phyloP scores from a whole-genome alignment of 1,140 invertebrate species.

The Ectropis grisescens region DNA sequence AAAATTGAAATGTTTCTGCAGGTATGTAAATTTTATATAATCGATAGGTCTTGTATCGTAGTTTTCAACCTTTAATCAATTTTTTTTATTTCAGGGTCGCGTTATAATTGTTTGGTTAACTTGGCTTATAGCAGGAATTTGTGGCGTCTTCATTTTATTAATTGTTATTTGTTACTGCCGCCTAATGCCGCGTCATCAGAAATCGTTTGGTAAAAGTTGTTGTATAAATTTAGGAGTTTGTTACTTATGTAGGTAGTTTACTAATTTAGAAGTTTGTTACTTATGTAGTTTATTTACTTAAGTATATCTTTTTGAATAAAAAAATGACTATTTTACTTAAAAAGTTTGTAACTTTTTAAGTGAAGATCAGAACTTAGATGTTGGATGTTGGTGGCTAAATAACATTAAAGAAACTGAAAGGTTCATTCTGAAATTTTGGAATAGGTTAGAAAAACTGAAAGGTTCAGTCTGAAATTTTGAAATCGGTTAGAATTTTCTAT shows the following conservation, averaged over 20 bases:
- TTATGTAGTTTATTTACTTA: background rate
- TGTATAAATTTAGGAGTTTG: too few relatives aligned
- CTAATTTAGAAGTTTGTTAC: too few relatives aligned
- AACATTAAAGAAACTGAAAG: too few relatives aligned
- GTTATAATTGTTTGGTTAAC: slow-evolving; percentile 69
- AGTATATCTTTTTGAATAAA: slow-evolving; percentile 1
- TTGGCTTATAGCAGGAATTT: slow-evolving; percentile 66
- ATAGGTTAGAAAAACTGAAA: too few relatives aligned
- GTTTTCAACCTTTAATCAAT: slow-evolving; percentile 8
- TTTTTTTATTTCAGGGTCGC: slow-evolving; percentile 51
- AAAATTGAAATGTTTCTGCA: slow-evolving; percentile 66
- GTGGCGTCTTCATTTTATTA: slow-evolving; percentile 64
- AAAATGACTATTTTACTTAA: too few relatives aligned
- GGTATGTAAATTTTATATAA: slow-evolving; percentile 30
- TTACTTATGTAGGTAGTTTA: too few relatives aligned
- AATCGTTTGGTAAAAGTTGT: slow-evolving; percentile 64
- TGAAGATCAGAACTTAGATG: too few relatives aligned
- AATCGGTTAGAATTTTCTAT: too few relatives aligned
- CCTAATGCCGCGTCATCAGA: slow-evolving; percentile 70
- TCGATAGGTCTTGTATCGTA: slow-evolving; percentile 19
- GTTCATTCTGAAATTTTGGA: too few relatives aligned
- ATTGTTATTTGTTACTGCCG: slow-evolving; percentile 69
- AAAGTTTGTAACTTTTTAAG: too few relatives aligned
- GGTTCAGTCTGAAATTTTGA: too few relatives aligned
- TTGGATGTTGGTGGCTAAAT: too few relatives aligned